Percentiles rank a stretch among this genome's conserved stretches.
Evolutionary conservation across 2,113 vertebrate species (phyloP).

Genomic region (Seriola quinqueradiata): DNA sequence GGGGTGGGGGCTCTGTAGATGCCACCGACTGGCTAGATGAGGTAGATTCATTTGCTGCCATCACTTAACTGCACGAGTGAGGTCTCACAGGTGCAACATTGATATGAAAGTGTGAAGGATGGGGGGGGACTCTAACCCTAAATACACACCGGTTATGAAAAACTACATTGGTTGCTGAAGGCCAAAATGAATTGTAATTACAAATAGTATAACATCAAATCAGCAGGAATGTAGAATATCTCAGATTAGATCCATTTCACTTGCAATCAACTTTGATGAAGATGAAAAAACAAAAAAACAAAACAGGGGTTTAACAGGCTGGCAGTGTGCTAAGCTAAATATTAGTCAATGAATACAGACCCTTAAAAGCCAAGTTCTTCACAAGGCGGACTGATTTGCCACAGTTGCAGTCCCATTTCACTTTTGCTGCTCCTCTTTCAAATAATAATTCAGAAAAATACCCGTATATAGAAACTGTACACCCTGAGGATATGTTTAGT

Average conservation of each 20-base stretch:
- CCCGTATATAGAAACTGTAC: conserved; percentile 85
- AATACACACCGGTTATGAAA: conserved; percentile 9
- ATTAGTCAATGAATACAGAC: neutral
- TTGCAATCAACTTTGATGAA: conserved; percentile 17
- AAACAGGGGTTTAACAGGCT: neutral
- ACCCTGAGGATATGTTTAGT: conserved; percentile 84
- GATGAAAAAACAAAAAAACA: neutral
- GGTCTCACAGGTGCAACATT: conserved; percentile 8
- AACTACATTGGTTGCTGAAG: conserved; percentile 8
- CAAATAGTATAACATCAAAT: conserved; percentile 6
- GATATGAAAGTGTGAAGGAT: neutral
- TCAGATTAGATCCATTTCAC: conserved; percentile 15
- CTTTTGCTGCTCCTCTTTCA: conserved; percentile 56
- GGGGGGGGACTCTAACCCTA: neutral
- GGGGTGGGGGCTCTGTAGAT: conserved; percentile 31
- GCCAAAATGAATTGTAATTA: conserved; percentile 7
- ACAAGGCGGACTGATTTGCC: conserved; percentile 53
- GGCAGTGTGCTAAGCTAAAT: conserved; percentile 12
- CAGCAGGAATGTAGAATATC: conserved; percentile 48
- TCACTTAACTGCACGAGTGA: conserved; percentile 30
- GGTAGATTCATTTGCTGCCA: conserved; percentile 79
- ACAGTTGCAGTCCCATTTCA: conserved; percentile 57
- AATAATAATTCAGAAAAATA: conserved; percentile 78
- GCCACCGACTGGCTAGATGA: conserved; percentile 73
- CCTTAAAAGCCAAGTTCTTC: conserved; percentile 29